A percentile compares a stretch with the other conserved stretches of the same genome.
These are phyloP conservation scores for Chydorus sphaericus DNA, from an alignment of 2,888 invertebrate genomes.

Conservation along the genomic window DNA sequence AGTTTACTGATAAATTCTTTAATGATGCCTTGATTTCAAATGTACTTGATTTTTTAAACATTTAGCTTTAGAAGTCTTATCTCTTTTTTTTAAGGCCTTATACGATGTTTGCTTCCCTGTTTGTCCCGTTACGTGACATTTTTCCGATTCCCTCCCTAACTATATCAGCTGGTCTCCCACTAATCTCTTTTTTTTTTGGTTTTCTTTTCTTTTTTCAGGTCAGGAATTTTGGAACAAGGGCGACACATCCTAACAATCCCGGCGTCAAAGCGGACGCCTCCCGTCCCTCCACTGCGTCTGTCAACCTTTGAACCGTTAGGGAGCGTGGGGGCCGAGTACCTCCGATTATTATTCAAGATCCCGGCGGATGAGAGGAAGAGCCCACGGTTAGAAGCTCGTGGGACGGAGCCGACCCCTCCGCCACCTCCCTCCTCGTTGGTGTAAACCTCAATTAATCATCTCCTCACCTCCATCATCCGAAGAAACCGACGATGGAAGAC, in stretches of 20 bases:
- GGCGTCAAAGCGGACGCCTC: slow-evolving; percentile 8
- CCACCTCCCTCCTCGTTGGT: slow-evolving; percentile 74
- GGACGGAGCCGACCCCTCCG: slow-evolving; percentile 39
- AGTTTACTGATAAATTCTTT: too few relatives aligned
- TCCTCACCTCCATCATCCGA: background rate
- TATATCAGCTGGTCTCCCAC: too few relatives aligned
- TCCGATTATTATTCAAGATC: background rate
- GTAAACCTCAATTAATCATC: slow-evolving; percentile 41
- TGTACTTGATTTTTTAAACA: too few relatives aligned
- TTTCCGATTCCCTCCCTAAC: too few relatives aligned
- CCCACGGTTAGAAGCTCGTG: background rate
- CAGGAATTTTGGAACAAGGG: slow-evolving; percentile 13
- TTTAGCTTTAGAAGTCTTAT: too few relatives aligned
- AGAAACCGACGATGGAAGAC: too few relatives aligned
- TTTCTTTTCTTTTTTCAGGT: background rate
- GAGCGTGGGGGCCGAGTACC: background rate
- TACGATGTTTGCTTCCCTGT: too few relatives aligned
- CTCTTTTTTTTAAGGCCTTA: too few relatives aligned
- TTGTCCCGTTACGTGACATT: too few relatives aligned
- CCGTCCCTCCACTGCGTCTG: slow-evolving; percentile 10
- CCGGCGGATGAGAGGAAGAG: slow-evolving; percentile 3
- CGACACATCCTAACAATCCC: background rate
- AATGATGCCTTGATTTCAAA: too few relatives aligned
- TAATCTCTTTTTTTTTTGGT: slow-evolving; percentile 16
- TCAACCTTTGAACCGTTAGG: slow-evolving; percentile 20